Percentiles rank a stretch among this genome's conserved stretches.
Conservation (phyloP, 37 sponge, comb jelly and placozoan species). For the Eunapius fragilis region DNA sequence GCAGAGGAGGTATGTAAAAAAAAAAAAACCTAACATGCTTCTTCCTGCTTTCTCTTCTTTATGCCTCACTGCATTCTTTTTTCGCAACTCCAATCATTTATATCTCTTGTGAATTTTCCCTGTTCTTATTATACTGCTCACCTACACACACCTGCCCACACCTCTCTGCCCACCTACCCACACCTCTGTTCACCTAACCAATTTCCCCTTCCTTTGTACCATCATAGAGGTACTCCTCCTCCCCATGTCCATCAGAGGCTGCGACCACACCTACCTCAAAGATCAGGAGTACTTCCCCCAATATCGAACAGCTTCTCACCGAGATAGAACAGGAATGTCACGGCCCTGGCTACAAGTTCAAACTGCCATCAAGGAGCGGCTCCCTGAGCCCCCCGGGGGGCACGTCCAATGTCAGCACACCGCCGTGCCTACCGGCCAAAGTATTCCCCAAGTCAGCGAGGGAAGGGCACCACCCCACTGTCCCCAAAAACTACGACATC, state of each 20-base stretch:
- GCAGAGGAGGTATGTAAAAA: not conserved
- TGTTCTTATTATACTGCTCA: no score
- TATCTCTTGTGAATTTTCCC: no score
- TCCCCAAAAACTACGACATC: constrained; percentile 25
- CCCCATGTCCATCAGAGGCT: not conserved
- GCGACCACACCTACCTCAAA: not conserved
- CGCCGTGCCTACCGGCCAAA: constrained; percentile 16
- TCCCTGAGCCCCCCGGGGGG: constrained; percentile 3
- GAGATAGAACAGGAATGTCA: constrained; percentile 57
- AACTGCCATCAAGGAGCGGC: not conserved
- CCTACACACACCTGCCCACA: no score
- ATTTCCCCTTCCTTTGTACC: not conserved
- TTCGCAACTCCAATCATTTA: no score
- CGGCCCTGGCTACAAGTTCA: constrained; percentile 42
- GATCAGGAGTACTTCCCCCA: constrained; percentile 9
- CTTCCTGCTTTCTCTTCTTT: no score
- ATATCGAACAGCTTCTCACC: constrained; percentile 55
- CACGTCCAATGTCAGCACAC: not conserved
- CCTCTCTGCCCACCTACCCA: no score
- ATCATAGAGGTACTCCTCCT: not conserved
- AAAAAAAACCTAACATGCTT: no score
- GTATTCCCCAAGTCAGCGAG: not conserved
- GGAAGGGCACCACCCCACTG: not conserved
- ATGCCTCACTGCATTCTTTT: no score
- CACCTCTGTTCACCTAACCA: not conserved